Conservation (phyloP, 2,113 vertebrate species). For the Centrocercus urophasianus region DNA sequence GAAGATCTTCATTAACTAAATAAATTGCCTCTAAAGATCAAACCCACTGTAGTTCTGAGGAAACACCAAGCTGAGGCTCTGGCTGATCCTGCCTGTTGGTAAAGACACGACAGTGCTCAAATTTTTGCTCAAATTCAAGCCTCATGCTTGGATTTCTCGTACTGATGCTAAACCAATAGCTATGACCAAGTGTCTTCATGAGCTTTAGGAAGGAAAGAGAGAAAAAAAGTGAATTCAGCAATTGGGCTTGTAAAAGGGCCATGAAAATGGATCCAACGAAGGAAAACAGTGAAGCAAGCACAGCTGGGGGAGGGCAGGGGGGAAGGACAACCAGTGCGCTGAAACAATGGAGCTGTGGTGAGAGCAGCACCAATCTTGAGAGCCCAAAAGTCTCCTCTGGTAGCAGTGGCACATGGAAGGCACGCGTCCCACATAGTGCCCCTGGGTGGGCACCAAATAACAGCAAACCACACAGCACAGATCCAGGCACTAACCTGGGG, state of each 20-base stretch:
- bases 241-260: conserved; percentile 50
- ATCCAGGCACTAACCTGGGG: not conserved
- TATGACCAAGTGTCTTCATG: fast-evolving
- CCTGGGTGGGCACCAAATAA: not conserved
- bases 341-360: conserved; percentile 48
- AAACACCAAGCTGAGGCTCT: not conserved
- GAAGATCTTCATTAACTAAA: fast-evolving
- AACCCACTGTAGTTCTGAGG: fast-evolving
- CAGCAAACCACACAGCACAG: not conserved
- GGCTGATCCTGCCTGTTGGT: fast-evolving
- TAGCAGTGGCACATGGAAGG: conserved; percentile 20
- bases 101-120: fast-evolving
- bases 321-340: conserved; percentile 44
- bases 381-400: conserved; percentile 34
- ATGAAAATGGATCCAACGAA: conserved; percentile 17
- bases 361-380: conserved; percentile 63
- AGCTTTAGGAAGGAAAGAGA: not conserved
- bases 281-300: conserved; percentile 13
- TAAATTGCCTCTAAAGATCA: fast-evolving
- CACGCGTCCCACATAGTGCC: not conserved
- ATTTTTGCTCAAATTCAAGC: not conserved
- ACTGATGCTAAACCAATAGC: not conserved
- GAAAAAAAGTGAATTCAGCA: not conserved
- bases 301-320: not conserved
- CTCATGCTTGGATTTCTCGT: not conserved